Percentiles rank a stretch among this genome's conserved stretches.
Evolutionary conservation across 2,797 vertebrate genomes (phyloP).

Genomic region (Tragelaphus oryx): DNA sequence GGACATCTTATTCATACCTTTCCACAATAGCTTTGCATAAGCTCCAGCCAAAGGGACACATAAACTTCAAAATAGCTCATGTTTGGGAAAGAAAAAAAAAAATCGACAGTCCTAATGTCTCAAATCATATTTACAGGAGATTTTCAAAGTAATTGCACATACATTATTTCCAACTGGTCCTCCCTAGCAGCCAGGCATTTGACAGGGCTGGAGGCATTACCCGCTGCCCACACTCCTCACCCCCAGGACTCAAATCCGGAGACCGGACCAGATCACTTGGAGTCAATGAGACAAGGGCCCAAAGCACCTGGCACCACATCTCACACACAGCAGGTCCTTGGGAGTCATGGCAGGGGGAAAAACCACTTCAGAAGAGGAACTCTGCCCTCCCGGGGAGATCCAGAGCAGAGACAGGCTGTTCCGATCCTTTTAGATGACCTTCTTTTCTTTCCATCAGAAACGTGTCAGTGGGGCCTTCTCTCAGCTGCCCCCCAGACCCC

Average conservation of each 20-base stretch:
- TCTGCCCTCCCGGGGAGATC: no score
- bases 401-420: not conserved
- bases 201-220: not conserved
- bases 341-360: not conserved
- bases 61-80: not conserved
- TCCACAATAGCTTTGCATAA: not conserved
- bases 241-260: not conserved
- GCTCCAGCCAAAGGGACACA: no score
- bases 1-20: fast-evolving
- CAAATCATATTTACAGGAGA: no score
- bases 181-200: not conserved
- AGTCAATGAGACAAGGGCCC: not conserved
- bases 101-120: not conserved
- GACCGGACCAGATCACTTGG: not conserved
- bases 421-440: not conserved
- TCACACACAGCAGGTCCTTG: not conserved
- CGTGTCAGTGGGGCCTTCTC: not conserved
- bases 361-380: not conserved
- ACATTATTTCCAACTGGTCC: not conserved
- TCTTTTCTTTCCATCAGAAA: not conserved
- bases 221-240: fast-evolving
- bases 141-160: not conserved
- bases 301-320: not conserved
- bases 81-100: not conserved
- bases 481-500: not conserved